Evolutionary conservation across 2,113 vertebrate species (phyloP).

Genomic region (Prionailurus viverrinus): DNA sequence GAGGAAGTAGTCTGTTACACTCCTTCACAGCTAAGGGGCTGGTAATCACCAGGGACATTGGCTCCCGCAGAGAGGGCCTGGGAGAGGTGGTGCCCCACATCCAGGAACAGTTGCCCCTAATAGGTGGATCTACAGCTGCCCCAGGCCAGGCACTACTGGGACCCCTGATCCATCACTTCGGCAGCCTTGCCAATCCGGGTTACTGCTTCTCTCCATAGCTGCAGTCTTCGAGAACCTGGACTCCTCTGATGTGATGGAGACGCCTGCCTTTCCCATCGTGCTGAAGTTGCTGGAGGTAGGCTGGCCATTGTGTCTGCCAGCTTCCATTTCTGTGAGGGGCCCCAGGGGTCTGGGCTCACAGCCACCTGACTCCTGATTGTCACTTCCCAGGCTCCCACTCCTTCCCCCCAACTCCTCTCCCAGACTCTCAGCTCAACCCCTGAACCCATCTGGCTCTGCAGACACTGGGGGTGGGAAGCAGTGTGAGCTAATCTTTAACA

Average conservation of each 20-base stretch:
- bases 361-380: neutral
- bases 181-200: neutral
- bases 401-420: neutral
- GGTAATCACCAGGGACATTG: neutral
- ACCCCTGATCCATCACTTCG: neutral
- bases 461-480: accelerated
- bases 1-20: neutral
- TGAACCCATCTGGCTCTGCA: neutral
- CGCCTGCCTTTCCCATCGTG: constrained; percentile 88
- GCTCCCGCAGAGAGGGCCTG: neutral
- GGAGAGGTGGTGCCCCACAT: neutral
- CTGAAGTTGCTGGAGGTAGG: constrained; percentile 94
- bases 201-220: constrained; percentile 85
- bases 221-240: constrained; percentile 93
- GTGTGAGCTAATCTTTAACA: neutral
- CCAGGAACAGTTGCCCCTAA: too few relatives aligned
- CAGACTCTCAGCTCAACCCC: neutral
- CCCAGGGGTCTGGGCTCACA: neutral
- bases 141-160: accelerated
- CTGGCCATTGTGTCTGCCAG: accelerated
- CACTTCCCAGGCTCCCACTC: neutral
- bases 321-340: neutral
- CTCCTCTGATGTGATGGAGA: constrained; percentile 89
- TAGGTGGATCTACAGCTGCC: neutral
- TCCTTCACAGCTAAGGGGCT: too few relatives aligned